Evolutionary conservation across 64 coral and sea anemone species (phyloP), one percentile per base, ranked within the genome.

Genomic region (Platygyra sinensis): DNA sequence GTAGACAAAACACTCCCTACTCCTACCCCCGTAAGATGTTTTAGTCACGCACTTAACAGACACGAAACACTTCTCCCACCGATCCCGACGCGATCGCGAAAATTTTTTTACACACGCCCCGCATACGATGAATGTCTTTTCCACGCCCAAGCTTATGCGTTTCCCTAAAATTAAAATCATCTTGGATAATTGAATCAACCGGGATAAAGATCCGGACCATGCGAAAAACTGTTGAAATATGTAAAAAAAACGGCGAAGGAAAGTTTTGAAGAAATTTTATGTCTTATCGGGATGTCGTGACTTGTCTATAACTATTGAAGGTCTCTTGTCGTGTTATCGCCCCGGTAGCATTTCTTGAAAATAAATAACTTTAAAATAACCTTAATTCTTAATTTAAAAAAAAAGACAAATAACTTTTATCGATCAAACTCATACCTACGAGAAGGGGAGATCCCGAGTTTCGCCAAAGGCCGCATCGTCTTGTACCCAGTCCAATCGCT

Each of bases 391-490:
- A 6, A n/a, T n/a, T 17, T 85, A 17, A 71, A 10, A 50, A 10
- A 25, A 85, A 7, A 16, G 10, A 10, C 25, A 69, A 16, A 42
- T 13, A 17, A 72, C 10, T 3, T 24, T 85, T 5, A n/a, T 4
- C 38, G 4, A 51, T 0, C 42, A 46, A 42, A 49, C 52, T 15
- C 81, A 27, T 85, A 85, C 81, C 81, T 69, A 8, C 15, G 27
- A 16, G 39, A 85, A n/a, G 20, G 39, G 19, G 71, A 85, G 15
- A 51, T 24, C 62, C n/a, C 20, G 39, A 71, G 81, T 85, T 85
- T 71, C 81, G 65, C 46, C 81, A 85, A 62, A 72, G 81, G 46
- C n/a, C 38, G 81, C 27, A 71, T 49, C 50, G 36, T 84, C 62
- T 85, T 49, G 81, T 64, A 20, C 81, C 81, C 81, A 85, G 81